Evolutionary conservation across 1,140 invertebrate species (phyloP).

Genomic region (Calephelis nemesis): DNA sequence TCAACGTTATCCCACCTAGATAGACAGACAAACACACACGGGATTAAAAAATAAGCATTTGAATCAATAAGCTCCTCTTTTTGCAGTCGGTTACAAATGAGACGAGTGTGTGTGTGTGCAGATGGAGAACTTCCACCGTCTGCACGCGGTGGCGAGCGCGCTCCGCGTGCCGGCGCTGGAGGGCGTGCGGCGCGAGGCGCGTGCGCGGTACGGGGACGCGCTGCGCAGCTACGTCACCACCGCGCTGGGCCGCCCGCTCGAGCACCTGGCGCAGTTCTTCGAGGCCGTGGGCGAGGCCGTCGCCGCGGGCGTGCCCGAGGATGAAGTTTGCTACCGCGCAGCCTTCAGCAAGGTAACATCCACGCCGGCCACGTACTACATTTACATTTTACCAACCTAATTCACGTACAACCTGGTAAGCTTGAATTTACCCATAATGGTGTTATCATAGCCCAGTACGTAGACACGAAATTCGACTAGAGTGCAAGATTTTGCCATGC

Average conservation of each 20-base stretch:
- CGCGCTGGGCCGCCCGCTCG: conserved; percentile 96
- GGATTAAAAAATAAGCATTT: too few species aligned
- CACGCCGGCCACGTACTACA: conserved; percentile 64
- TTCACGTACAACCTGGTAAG: too few species aligned
- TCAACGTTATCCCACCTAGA: too few species aligned
- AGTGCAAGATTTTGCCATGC: too few species aligned
- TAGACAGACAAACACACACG: too few species aligned
- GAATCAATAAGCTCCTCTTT: too few species aligned
- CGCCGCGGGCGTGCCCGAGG: conserved; percentile 95
- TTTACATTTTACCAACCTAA: too few species aligned
- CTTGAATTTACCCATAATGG: too few species aligned
- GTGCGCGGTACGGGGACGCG: conserved; percentile 94
- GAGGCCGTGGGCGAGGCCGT: conserved; percentile 95
- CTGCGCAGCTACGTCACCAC: conserved; percentile 94
- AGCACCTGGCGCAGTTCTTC: conserved; percentile 96
- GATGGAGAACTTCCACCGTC: conserved; percentile 98
- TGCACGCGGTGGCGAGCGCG: conserved; percentile 92
- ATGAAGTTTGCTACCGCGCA: conserved; percentile 98
- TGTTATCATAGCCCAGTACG: too few species aligned
- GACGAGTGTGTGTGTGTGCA: conserved; percentile 44
- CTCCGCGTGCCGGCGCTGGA: conserved; percentile 96
- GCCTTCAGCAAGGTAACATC: conserved; percentile 91
- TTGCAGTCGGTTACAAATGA: background rate
- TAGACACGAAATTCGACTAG: too few species aligned
- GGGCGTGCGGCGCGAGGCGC: conserved; percentile 92